Evolutionary conservation across 2,888 invertebrate genomes (phyloP).

Genomic region (Cenopis cana): DNA sequence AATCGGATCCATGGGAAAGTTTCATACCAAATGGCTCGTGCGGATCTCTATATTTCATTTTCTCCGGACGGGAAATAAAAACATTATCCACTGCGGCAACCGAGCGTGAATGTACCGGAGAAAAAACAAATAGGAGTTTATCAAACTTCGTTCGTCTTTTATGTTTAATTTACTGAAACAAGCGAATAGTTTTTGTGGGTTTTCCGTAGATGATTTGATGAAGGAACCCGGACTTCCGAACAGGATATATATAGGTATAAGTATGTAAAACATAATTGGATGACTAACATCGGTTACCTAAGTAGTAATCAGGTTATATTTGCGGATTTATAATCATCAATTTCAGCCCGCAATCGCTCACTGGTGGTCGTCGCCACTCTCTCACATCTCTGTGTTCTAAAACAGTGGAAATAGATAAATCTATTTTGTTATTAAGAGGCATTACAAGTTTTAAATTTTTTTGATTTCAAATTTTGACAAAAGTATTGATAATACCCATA

Average conservation of each 20-base stretch:
- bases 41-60: conserved; percentile 37
- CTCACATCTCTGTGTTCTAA: background rate
- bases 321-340: too few relatives aligned
- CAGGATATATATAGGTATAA: background rate
- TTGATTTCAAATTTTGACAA: too few relatives aligned
- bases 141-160: conserved; percentile 12
- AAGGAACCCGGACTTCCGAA: background rate
- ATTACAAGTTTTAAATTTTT: too few relatives aligned
- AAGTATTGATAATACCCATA: too few relatives aligned
- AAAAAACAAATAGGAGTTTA: conserved; percentile 23
- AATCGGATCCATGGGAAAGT: conserved; percentile 40
- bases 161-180: conserved; percentile 15
- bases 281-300: too few relatives aligned
- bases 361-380: too few relatives aligned
- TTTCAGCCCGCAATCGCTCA: too few relatives aligned
- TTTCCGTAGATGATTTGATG: too few relatives aligned
- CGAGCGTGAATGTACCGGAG: conserved; percentile 26
- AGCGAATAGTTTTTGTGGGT: background rate
- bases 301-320: too few relatives aligned
- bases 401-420: background rate
- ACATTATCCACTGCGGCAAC: conserved; percentile 37
- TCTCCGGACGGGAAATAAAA: conserved; percentile 28
- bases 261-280: too few relatives aligned
- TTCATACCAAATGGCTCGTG: conserved; percentile 41
- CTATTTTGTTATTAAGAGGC: too few relatives aligned